phyloP scores from a whole-genome alignment of 2,797 vertebrate species.

The Cercopithecus mitis region DNA sequence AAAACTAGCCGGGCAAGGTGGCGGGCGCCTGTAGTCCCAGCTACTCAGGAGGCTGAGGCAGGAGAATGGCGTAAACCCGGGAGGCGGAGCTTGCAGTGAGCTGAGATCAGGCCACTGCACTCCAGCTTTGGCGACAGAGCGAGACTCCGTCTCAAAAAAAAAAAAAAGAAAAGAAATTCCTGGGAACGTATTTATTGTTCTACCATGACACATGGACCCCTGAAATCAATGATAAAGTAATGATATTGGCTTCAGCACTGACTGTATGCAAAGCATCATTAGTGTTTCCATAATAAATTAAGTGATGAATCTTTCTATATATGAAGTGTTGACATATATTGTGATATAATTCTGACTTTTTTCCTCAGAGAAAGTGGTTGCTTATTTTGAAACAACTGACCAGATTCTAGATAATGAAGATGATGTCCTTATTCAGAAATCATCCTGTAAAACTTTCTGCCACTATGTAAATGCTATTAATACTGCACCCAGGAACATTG shows the following conservation, averaged over 20 bases:
- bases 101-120: too few species aligned
- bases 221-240: slow-evolving; percentile 18
- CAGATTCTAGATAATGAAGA: slow-evolving; percentile 92
- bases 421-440: slow-evolving; percentile 86
- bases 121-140: too few species aligned
- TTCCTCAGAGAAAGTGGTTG: slow-evolving; percentile 91
- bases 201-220: neutral
- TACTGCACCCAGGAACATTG: slow-evolving; percentile 93
- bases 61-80: too few species aligned
- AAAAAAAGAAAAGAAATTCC: slow-evolving; percentile 8
- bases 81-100: too few species aligned
- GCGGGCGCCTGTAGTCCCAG: too few species aligned
- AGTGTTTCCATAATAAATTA: neutral
- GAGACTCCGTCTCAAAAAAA: too few species aligned
- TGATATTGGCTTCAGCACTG: neutral
- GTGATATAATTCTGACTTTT: slow-evolving; percentile 16
- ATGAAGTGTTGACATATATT: neutral
- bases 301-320: neutral
- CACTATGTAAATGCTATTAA: slow-evolving; percentile 95
- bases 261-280: neutral
- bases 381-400: slow-evolving; percentile 93
- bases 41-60: too few species aligned
- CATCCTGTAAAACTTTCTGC: slow-evolving; percentile 92
- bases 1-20: too few species aligned
- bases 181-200: neutral